Evolutionary conservation across 2,113 vertebrate species (phyloP).

Genomic region (Dicentrarchus labrax): DNA sequence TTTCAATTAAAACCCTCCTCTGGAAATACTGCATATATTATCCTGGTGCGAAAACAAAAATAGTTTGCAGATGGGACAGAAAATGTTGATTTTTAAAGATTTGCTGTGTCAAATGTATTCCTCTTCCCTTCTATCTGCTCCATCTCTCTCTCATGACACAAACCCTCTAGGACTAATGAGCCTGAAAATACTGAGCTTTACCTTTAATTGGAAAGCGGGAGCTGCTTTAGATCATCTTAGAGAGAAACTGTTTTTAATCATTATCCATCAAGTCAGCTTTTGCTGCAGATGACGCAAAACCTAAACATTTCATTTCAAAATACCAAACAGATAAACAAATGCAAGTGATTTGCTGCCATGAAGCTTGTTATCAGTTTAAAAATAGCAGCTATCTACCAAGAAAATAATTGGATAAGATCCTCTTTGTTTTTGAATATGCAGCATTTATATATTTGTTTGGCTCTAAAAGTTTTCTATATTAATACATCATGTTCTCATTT

Average conservation of each 20-base stretch:
- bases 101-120: conserved; percentile 15
- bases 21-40: neutral
- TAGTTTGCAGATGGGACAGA: conserved; percentile 1
- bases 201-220: conserved; percentile 46
- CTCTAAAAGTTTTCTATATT: neutral
- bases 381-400: conserved; percentile 1
- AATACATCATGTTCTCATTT: neutral
- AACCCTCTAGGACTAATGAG: conserved; percentile 42
- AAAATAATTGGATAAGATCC: conserved; percentile 43
- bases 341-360: conserved; percentile 7
- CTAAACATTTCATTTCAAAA: conserved; percentile 28
- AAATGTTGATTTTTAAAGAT: neutral
- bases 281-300: conserved; percentile 11
- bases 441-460: neutral
- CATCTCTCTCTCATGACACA: conserved; percentile 27
- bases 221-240: conserved; percentile 7
- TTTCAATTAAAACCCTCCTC: conserved; percentile 41
- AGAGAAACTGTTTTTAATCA: conserved; percentile 2
- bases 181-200: conserved; percentile 22
- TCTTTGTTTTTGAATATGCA: conserved; percentile 2
- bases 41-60: conserved; percentile 1
- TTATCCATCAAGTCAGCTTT: conserved; percentile 30
- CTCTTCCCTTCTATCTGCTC: neutral
- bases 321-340: conserved; percentile 33
- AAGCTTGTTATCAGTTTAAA: conserved; percentile 36